These are phyloP conservation scores for Zootoca vivipara DNA, from an alignment of 2,113 vertebrate species.

Conservation along the genomic window DNA sequence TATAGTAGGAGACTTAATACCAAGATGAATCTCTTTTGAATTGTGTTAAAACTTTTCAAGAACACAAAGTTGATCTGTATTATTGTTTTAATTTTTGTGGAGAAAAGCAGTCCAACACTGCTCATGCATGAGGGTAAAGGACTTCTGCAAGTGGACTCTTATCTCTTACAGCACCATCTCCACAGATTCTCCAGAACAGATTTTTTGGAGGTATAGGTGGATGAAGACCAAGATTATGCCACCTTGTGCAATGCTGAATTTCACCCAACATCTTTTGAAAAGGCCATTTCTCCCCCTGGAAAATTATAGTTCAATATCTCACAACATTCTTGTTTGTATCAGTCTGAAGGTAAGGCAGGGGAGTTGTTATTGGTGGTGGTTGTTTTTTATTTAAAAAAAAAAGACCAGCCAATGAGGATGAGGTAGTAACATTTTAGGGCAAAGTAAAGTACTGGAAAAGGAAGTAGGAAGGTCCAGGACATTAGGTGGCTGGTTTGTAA, in stretches of 20 bases:
- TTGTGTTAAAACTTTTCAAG: not conserved
- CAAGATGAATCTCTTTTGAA: not conserved
- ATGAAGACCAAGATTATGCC: too few species aligned
- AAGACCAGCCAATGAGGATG: not conserved
- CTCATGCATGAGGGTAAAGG: too few species aligned
- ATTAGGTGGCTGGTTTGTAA: not conserved
- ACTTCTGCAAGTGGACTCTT: too few species aligned
- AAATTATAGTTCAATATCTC: conserved; percentile 61
- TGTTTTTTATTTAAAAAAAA: conserved; percentile 62
- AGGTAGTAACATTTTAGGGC: conserved; percentile 51
- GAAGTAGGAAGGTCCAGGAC: conserved; percentile 48
- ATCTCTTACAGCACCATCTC: too few species aligned
- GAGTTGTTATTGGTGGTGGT: not conserved
- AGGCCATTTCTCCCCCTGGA: not conserved
- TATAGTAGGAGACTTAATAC: not conserved
- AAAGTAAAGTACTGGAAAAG: not conserved
- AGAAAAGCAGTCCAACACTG: too few species aligned
- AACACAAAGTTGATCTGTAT: fast-evolving
- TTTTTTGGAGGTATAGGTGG: too few species aligned
- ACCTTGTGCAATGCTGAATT: too few species aligned
- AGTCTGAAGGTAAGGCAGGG: not conserved
- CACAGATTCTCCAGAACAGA: too few species aligned
- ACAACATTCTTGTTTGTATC: conserved; percentile 45
- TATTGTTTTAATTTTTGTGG: too few species aligned
- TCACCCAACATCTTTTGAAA: conserved; percentile 23